Percentiles rank a stretch among this genome's conserved stretches.
Evolutionary conservation across 2,888 invertebrate genomes (phyloP).

Genomic region (Molanna angustata): DNA sequence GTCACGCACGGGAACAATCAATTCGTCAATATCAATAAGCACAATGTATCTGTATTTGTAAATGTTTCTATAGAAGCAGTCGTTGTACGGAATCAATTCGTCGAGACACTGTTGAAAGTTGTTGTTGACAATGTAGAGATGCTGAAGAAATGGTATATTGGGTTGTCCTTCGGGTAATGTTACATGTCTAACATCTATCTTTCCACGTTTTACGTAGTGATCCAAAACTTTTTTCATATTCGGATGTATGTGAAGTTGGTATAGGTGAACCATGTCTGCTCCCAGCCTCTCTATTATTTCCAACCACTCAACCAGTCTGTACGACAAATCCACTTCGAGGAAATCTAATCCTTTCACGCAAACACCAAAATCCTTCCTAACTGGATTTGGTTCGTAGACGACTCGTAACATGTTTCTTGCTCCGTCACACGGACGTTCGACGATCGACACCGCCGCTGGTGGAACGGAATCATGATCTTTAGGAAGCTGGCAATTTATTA

Average conservation of each 20-base stretch:
- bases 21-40: slow-evolving; percentile 89
- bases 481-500: slow-evolving; percentile 84
- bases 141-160: slow-evolving; percentile 83
- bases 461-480: slow-evolving; percentile 60
- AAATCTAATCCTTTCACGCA: slow-evolving; percentile 95
- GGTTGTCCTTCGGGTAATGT: slow-evolving; percentile 87
- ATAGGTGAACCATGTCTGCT: slow-evolving; percentile 88
- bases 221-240: slow-evolving; percentile 81
- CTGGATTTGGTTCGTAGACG: slow-evolving; percentile 70
- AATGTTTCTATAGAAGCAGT: slow-evolving; percentile 90
- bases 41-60: slow-evolving; percentile 86
- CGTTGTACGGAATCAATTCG: slow-evolving; percentile 94
- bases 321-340: slow-evolving; percentile 85
- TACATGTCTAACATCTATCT: slow-evolving; percentile 72
- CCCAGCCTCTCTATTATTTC: slow-evolving; percentile 82
- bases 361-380: slow-evolving; percentile 80
- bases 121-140: slow-evolving; percentile 84
- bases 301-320: slow-evolving; percentile 91
- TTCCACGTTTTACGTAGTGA: slow-evolving; percentile 63
- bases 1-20: slow-evolving; percentile 83
- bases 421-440: slow-evolving; percentile 80
- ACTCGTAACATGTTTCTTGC: slow-evolving; percentile 82
- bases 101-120: slow-evolving; percentile 91
- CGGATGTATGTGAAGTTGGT: slow-evolving; percentile 84
- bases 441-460: slow-evolving; percentile 64